phyloP scores from a whole-genome alignment of 2,113 vertebrate genomes.

The Platysteira castanea region DNA sequence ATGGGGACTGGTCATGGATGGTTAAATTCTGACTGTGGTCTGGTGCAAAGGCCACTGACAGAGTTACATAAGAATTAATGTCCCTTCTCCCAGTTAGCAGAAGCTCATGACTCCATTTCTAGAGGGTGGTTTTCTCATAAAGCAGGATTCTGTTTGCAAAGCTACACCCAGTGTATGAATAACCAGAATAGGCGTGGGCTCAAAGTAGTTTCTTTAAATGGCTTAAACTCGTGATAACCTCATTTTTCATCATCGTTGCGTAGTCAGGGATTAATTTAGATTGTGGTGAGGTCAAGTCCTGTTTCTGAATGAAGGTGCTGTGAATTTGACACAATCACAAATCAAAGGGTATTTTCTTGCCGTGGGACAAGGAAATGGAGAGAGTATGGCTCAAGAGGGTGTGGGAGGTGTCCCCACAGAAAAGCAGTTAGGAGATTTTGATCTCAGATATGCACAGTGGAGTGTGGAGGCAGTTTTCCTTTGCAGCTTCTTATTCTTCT shows the following conservation, averaged over 20 bases:
- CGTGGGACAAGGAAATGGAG: background rate
- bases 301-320: background rate
- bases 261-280: background rate
- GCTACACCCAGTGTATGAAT: background rate
- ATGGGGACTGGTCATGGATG: background rate
- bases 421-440: background rate
- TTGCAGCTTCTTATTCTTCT: background rate
- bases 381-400: background rate
- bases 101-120: background rate
- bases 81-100: background rate
- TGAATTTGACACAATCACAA: background rate
- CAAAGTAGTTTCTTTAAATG: background rate
- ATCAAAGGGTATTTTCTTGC: background rate
- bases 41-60: background rate
- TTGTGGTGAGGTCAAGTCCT: background rate
- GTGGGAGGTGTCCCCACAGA: background rate
- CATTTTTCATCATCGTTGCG: background rate
- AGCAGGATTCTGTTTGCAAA: background rate
- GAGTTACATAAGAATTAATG: background rate
- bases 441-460: background rate
- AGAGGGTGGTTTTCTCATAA: background rate
- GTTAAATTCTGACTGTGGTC: background rate
- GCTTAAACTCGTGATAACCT: background rate
- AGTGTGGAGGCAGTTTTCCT: background rate
- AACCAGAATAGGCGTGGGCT: slow-evolving; percentile 9